Base-by-base conservation (phyloP, 2,113 vertebrate genomes). In the Rhizomys pruinosus region DNA sequence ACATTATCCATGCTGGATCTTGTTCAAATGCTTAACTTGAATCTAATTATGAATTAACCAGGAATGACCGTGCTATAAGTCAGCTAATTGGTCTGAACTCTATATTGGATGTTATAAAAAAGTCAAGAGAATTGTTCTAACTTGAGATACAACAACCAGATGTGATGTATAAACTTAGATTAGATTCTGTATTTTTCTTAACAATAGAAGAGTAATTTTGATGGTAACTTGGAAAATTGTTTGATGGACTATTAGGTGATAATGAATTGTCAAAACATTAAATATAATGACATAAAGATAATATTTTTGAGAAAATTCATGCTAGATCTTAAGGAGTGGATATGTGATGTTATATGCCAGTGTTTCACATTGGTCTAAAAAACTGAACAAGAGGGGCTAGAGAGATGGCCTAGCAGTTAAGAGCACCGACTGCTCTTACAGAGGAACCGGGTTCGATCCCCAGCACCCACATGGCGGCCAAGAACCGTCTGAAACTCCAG, bases 231-330 rank as follows among this genome's bases (percentile, higher is more conserved):
- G 10, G 25, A 86, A 95, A 93, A 73, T 44, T 85, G 82, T 59
- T 77, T 71, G 11, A 32, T 78, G n/a, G 5, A 47, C 27, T 78
- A 89, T 23, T 87, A 55, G 22, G 20, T 91, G 27, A 74, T 89
- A 86, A 4, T 79, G 74, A 82, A 44, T 91, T 72, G 47, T 85
- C 91, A 86, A 37, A 55, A 92, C 90, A 66, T 92, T 82, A 92
- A 73, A n/a, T 64, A n/a, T 88, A 69, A 10, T 73, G 27, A 12
- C 64, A 44, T 91, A 81, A 39, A 27, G 91, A 81, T 81, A 84
- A 71, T 47, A 5, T 80, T 92, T 93, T 71, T 63, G 8, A 81
- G 80, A 93, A 74, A 93, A 89, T 86, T 8, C 55, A 55, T 87
- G 20, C n/a, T 91, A 94, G 84, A 52, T 59, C 66, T 78, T 93